Base-by-base conservation (phyloP, 1,140 invertebrate species). In the Thaumatotibia leucotreta region DNA sequence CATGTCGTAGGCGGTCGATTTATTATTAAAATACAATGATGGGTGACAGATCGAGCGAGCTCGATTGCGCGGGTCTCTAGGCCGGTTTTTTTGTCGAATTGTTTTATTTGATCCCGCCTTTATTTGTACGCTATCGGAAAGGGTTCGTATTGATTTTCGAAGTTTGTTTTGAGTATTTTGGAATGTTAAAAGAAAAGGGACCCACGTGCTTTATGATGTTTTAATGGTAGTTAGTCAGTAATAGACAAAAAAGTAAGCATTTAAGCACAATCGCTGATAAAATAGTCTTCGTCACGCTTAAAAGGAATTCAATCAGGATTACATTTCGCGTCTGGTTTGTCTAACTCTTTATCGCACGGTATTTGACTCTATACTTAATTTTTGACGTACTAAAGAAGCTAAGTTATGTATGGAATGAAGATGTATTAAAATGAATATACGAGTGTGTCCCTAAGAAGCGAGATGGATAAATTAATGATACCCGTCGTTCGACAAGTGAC, bases 111-210 rank as follows among this genome's bases (percentile, higher is more conserved):
- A 83, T 71, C 63, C 68, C 70, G 77, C 75, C 69, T 82, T 58
- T 86, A 82, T 88, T 86, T 84, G 80, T 81, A 77, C 76, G 75
- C 65, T 84, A 84, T 90, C 83, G 75, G 77, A 74, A 89, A 87
- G 84, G 86, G 83, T 86, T 84, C 74, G 23, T 88, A 88, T 90
- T 88, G 86, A 88, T 86, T 90, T 90, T 88, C 69, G 67, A 74
- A 67, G 82, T 90, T 88, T 88, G 79, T 78, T 80, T 76, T 88
- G 84, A 84, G 85, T 80, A 82, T 73, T 77, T 82, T 76, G 77
- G 75, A 73, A 76, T 49, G 31, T 68, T 35, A 63, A 68, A 64
- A 58, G 27, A 58, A 54, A 54, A 65, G 31, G 29, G 61, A 33
- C 20, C 50, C 50, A 6, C 23, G 24, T 58, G n/a, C 52, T 58